Conservation (phyloP, 2,113 vertebrate species). For the Thunnus maccoyii region DNA sequence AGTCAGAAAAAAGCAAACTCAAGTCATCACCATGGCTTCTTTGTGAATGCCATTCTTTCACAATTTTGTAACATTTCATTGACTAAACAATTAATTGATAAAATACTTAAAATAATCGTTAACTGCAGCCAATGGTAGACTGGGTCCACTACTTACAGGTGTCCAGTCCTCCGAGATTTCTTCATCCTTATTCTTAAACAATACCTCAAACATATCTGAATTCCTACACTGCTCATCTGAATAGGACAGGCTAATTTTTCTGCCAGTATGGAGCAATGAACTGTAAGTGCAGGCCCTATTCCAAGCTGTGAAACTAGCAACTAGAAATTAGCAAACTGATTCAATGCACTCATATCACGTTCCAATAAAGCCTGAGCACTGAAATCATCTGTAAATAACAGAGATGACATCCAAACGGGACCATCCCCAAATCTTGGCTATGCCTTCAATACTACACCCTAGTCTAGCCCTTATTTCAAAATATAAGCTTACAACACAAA, state of each 20-base stretch:
- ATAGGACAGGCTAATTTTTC: background rate
- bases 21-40: background rate
- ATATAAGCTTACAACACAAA: background rate
- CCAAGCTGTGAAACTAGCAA: background rate
- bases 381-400: conserved; percentile 8
- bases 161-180: background rate
- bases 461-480: background rate
- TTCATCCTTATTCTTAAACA: background rate
- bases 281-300: background rate
- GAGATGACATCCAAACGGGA: conserved; percentile 18
- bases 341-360: background rate
- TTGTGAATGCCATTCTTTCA: background rate
- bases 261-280: background rate
- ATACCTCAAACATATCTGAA: background rate
- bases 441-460: background rate
- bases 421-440: background rate
- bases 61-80: too few relatives aligned
- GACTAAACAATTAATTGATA: too few relatives aligned
- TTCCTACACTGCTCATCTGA: background rate
- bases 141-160: background rate
- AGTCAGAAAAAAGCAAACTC: too few relatives aligned
- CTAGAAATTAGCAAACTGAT: background rate
- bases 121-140: background rate
- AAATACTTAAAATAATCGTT: too few relatives aligned
- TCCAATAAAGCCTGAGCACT: conserved; percentile 7